Evolutionary conservation across 2,113 vertebrate species (phyloP).

Genomic region (Myotis brandtii): DNA sequence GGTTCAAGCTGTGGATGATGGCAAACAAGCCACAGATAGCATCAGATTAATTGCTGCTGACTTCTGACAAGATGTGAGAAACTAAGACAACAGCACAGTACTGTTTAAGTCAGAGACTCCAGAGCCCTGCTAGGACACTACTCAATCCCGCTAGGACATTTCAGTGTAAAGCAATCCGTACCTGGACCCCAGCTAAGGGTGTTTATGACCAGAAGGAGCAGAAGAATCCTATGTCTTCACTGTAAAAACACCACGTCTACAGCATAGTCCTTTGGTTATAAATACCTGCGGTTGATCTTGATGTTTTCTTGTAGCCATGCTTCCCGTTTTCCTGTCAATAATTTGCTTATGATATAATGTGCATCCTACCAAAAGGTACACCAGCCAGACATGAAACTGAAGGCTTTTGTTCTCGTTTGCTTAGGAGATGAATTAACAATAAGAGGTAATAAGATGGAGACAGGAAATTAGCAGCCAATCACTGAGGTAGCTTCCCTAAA

Average conservation of each 20-base stretch:
- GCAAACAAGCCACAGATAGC: conserved; percentile 61
- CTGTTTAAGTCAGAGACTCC: background rate
- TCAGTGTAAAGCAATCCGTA: background rate
- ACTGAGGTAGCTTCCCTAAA: background rate
- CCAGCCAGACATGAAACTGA: background rate
- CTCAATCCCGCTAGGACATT: background rate
- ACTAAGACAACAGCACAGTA: background rate
- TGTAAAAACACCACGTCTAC: background rate
- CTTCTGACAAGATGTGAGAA: conserved; percentile 28
- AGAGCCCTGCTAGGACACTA: background rate
- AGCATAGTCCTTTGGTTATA: background rate
- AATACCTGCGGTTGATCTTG: background rate
- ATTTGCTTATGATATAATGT: background rate
- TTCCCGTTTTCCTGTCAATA: conserved; percentile 35
- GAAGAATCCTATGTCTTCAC: background rate
- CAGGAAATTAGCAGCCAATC: conserved; percentile 12
- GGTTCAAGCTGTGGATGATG: conserved; percentile 40
- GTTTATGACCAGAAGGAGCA: background rate
- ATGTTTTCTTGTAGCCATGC: conserved; percentile 3
- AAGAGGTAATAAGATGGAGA: background rate
- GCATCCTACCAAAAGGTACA: background rate
- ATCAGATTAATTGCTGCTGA: conserved; percentile 49
- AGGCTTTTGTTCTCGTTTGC: background rate
- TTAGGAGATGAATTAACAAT: background rate
- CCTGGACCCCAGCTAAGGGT: background rate